Percentiles rank a stretch among this genome's conserved stretches.
These are phyloP conservation scores for Drosophila paracracens DNA, from an alignment of 2,888 invertebrate genomes.

Conservation along the genomic window DNA sequence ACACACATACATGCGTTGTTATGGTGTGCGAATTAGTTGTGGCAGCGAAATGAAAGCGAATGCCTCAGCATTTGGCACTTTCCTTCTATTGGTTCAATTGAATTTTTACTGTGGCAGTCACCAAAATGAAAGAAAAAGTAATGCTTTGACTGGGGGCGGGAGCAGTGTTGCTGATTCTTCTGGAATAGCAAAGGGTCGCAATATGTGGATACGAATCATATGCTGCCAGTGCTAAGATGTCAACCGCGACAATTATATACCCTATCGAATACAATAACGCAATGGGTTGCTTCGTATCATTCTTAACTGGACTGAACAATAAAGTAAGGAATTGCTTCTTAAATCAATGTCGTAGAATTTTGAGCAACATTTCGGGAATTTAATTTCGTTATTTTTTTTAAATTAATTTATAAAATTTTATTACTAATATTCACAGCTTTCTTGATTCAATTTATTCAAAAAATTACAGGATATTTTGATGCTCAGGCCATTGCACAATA, in stretches of 20 bases:
- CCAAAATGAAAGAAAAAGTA: slow-evolving; percentile 26
- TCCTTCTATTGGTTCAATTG: slow-evolving; percentile 62
- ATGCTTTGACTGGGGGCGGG: neutral
- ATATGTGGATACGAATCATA: slow-evolving; percentile 45
- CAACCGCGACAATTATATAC: slow-evolving; percentile 28
- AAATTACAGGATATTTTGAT: slow-evolving; percentile 5
- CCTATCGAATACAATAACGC: slow-evolving; percentile 4
- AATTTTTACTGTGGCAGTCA: slow-evolving; percentile 62
- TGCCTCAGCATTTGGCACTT: slow-evolving; percentile 48
- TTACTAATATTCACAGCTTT: neutral
- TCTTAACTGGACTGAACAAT: neutral
- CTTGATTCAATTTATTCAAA: neutral
- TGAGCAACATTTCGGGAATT: neutral
- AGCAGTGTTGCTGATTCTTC: neutral
- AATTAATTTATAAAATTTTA: neutral
- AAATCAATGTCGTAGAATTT: neutral
- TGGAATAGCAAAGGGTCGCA: slow-evolving; percentile 34
- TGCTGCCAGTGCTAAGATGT: slow-evolving; percentile 47
- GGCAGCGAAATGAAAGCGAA: slow-evolving; percentile 71
- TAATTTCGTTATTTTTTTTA: neutral
- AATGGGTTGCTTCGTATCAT: neutral
- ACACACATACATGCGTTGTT: slow-evolving; percentile 36
- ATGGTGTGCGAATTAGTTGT: slow-evolving; percentile 82
- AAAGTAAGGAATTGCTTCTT: neutral
- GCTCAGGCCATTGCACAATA: neutral